These are phyloP conservation scores for Delia radicum DNA, from an alignment of 1,140 invertebrate species.

Conservation along the genomic window DNA sequence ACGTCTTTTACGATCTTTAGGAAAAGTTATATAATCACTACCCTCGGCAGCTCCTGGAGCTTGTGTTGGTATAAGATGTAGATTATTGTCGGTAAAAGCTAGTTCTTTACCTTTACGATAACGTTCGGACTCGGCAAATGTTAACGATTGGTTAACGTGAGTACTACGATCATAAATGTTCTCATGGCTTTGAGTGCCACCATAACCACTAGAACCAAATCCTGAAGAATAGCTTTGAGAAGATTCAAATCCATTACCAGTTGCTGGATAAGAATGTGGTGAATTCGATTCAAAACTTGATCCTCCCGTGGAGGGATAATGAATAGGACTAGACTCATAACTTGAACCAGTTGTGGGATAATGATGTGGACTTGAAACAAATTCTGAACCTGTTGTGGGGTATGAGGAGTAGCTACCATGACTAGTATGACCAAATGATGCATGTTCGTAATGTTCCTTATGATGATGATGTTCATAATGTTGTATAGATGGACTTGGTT, in stretches of 20 bases:
- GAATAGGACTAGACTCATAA: neutral
- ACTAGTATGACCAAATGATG: neutral
- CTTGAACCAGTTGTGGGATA: neutral
- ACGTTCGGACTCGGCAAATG: neutral
- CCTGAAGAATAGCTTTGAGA: neutral
- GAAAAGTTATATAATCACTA: constrained; percentile 60
- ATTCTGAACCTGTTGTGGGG: constrained; percentile 12
- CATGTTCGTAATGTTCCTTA: neutral
- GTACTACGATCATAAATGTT: constrained; percentile 36
- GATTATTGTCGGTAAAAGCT: constrained; percentile 50
- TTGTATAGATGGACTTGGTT: constrained; percentile 11
- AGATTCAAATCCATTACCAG: neutral
- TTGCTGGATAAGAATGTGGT: neutral
- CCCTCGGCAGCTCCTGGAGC: constrained; percentile 56
- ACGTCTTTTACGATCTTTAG: constrained; percentile 57
- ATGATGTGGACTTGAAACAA: neutral
- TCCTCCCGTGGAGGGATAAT: neutral
- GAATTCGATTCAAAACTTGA: neutral
- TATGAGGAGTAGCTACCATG: neutral
- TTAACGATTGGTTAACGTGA: constrained; percentile 29
- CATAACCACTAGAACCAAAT: constrained; percentile 29
- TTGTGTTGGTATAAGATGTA: constrained; percentile 56
- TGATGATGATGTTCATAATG: neutral
- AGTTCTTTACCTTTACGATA: constrained; percentile 21
- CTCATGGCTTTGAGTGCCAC: neutral